Percentiles rank a stretch among this genome's conserved stretches.
Evolutionary conservation across 1,140 invertebrate genomes (phyloP).

Genomic region (Drosophila melanica): DNA sequence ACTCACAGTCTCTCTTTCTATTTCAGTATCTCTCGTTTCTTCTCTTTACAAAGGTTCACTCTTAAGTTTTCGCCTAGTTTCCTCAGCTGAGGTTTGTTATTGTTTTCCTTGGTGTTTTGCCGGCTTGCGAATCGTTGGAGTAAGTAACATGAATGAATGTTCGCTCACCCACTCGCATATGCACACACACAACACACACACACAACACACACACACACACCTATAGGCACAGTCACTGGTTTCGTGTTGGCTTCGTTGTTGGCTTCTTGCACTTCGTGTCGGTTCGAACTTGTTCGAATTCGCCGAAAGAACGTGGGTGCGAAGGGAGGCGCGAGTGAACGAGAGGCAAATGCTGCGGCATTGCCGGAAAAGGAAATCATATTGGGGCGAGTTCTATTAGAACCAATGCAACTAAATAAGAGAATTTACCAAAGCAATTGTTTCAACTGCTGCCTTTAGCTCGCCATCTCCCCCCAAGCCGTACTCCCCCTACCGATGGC

Average conservation of each 20-base stretch:
- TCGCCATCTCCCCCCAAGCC: background rate
- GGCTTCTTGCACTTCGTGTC: slow-evolving; percentile 64
- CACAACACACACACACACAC: slow-evolving; percentile 2
- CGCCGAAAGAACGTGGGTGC: slow-evolving; percentile 8
- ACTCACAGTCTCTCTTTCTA: background rate
- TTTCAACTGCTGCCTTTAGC: slow-evolving; percentile 15
- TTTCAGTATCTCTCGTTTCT: slow-evolving; percentile 21
- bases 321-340: background rate
- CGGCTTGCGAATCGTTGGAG: slow-evolving; percentile 57
- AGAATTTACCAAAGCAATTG: slow-evolving; percentile 54
- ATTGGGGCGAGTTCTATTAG: slow-evolving; percentile 63
- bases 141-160: slow-evolving; percentile 69
- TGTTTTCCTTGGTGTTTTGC: slow-evolving; percentile 74
- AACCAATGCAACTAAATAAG: slow-evolving; percentile 50
- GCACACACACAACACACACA: background rate
- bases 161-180: slow-evolving; percentile 18
- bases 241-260: slow-evolving; percentile 37
- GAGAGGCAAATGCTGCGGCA: slow-evolving; percentile 10
- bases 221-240: background rate
- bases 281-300: slow-evolving; percentile 66
- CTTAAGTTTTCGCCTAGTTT: slow-evolving; percentile 62
- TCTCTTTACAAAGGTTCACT: slow-evolving; percentile 36
- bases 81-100: slow-evolving; percentile 79
- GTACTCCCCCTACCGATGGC: no score
- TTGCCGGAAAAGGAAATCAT: slow-evolving; percentile 69